These are phyloP conservation scores for Myrmecobius fasciatus DNA, from an alignment of 2,113 vertebrate genomes.

Conservation along the genomic window DNA sequence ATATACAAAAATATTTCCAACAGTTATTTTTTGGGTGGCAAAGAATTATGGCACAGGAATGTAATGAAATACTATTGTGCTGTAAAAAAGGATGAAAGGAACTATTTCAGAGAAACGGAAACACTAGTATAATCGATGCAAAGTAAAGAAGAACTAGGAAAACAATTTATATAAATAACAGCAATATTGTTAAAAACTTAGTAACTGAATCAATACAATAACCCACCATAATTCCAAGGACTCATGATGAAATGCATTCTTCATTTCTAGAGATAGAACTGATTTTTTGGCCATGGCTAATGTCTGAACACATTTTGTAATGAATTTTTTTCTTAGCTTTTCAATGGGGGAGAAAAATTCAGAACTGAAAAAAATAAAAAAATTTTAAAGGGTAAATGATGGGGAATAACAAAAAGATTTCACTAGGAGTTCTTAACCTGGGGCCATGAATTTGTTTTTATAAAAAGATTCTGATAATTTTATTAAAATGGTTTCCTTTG, in stretches of 20 bases:
- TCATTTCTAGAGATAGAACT: too few species aligned
- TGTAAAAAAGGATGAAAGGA: too few species aligned
- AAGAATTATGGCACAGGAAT: background rate
- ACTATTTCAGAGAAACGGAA: background rate
- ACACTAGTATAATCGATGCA: background rate
- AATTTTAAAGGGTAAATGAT: too few species aligned
- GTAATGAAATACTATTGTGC: background rate
- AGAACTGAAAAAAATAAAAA: background rate
- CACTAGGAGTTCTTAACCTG: too few species aligned
- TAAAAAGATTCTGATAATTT: background rate
- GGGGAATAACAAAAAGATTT: background rate
- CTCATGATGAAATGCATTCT: background rate
- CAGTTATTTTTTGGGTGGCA: background rate
- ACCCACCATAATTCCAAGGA: background rate
- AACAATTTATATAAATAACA: background rate
- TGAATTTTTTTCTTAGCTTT: too few species aligned
- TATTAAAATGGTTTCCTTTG: background rate
- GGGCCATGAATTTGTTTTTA: background rate
- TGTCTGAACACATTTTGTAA: background rate
- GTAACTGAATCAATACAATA: background rate
- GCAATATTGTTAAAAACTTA: background rate
- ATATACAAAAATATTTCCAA: background rate
- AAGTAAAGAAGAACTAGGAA: background rate
- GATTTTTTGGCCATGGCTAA: too few species aligned
- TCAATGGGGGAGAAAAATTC: too few species aligned